Base-by-base conservation (phyloP, 2,888 invertebrate species). In the Arge pagana region DNA sequence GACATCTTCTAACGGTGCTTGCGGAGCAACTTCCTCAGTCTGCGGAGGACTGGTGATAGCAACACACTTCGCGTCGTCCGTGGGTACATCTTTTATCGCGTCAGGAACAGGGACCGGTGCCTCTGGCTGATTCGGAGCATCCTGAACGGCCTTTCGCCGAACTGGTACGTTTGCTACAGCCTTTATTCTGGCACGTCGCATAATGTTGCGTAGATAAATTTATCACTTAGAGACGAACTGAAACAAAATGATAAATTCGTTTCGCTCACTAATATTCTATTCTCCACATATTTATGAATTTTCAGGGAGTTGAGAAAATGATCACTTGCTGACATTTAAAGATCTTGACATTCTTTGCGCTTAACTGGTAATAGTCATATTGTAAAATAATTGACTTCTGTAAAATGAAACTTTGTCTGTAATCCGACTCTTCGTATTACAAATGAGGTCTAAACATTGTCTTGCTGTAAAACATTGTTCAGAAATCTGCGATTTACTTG, bases 121-220 rank as follows among this genome's bases (percentile, higher is more conserved):
- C 49, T 56, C 53, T 3, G 31, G 26, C 42, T 56, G 51, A n/a
- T n/a, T n/a, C 13, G 50, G 11, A 28, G 37, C 39, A 26, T 66
- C 66, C 37, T 67, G 55, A 1, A 39, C 26, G 36, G 60, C 51
- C 60, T 79, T 81, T 50, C 79, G 74, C 45, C 82, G 75, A 19
- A 83, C 81, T 36, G 86, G 86, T 58, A 89, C 80, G 56, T 86
- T 85, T 36, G 87, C 86, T 62, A 86, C 81, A 51, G 85, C 87
- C 80, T 89, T 89, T 63, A 90, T 87, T 74, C 89, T 81, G 42
- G 86, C 85, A 66, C 89, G 77, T 76, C 88, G 79, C 39, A 51
- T 51, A 35, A 33, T 16, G 31, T 42, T 33, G 16, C n/a, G 36
- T 28, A 4, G n/a, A 15, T n/a, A 37, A 24, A 35, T 35, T 13